Evolutionary conservation across 1,140 invertebrate genomes (phyloP).

Genomic region (Drosophila pallidifrons): DNA sequence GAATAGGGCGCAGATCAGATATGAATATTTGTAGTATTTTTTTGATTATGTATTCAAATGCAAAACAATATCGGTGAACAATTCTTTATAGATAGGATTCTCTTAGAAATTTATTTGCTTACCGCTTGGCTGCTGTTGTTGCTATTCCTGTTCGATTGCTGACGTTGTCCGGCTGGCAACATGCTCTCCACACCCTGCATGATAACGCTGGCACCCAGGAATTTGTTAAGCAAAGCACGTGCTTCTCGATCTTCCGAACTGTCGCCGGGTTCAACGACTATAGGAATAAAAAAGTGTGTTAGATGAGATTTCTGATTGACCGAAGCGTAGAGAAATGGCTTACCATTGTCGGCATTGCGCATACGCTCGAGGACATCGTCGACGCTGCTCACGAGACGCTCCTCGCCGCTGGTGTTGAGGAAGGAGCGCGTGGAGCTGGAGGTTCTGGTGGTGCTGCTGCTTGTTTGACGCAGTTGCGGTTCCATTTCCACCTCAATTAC

Average conservation of each 20-base stretch:
- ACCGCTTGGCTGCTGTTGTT: constrained; percentile 62
- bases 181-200: constrained; percentile 86
- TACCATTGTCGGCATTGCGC: constrained; percentile 90
- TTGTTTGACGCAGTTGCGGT: constrained; percentile 74
- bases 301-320: no score
- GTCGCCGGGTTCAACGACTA: constrained; percentile 88
- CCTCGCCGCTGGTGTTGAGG: constrained; percentile 88
- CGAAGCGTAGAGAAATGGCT: constrained; percentile 33
- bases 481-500: constrained; percentile 69
- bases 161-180: constrained; percentile 62
- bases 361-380: constrained; percentile 91
- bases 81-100: no score
- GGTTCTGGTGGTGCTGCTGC: constrained; percentile 55
- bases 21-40: no score
- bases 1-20: no score
- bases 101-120: constrained; percentile 30
- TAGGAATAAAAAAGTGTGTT: constrained; percentile 14
- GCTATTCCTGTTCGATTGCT: constrained; percentile 33
- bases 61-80: no score
- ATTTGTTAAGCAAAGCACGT: constrained; percentile 91
- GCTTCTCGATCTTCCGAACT: constrained; percentile 89
- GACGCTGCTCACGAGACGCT: constrained; percentile 88
- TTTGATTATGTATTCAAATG: no score
- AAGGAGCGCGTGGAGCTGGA: constrained; percentile 86
- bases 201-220: constrained; percentile 91